These are phyloP conservation scores for Bellardia bayeri DNA, from an alignment of 2,888 invertebrate genomes.

Conservation along the genomic window DNA sequence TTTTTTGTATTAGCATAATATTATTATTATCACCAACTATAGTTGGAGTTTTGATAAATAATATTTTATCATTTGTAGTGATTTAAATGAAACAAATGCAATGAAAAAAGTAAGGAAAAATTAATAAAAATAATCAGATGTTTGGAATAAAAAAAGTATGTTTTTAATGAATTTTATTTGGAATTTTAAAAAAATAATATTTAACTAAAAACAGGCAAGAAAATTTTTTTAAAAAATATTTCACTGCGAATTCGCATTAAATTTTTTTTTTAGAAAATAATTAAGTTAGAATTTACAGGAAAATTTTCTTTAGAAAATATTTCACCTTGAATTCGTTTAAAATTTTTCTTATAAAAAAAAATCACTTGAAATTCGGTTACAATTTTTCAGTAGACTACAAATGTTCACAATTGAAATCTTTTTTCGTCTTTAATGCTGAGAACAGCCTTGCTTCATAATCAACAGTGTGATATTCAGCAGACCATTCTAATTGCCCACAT, in stretches of 20 bases:
- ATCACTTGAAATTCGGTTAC: conserved; percentile 75
- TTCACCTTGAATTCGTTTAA: background rate
- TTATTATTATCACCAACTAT: conserved; percentile 48
- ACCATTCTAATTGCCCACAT: conserved; percentile 75
- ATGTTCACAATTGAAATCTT: too few relatives aligned
- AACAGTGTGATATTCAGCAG: conserved; percentile 90
- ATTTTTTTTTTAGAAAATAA: too few relatives aligned
- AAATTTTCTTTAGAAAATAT: background rate
- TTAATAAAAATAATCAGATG: conserved; percentile 63
- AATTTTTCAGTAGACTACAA: conserved; percentile 80
- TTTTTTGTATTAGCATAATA: conserved; percentile 24
- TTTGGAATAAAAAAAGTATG: conserved; percentile 40
- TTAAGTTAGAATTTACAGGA: too few relatives aligned
- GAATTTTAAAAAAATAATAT: background rate
- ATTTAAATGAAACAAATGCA: conserved; percentile 40
- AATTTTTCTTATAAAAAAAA: background rate
- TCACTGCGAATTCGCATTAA: too few relatives aligned
- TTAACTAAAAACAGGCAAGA: too few relatives aligned
- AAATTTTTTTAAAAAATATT: too few relatives aligned
- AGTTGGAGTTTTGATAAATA: conserved; percentile 57
- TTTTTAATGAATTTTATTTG: background rate
- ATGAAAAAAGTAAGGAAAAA: conserved; percentile 48
- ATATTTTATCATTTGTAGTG: conserved; percentile 59
- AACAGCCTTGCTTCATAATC: conserved; percentile 88
- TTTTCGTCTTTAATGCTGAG: conserved; percentile 85